Percentiles rank a stretch among this genome's conserved stretches.
Evolutionary conservation across 2,888 invertebrate species (phyloP).

Genomic region (Horisme vitalbata): DNA sequence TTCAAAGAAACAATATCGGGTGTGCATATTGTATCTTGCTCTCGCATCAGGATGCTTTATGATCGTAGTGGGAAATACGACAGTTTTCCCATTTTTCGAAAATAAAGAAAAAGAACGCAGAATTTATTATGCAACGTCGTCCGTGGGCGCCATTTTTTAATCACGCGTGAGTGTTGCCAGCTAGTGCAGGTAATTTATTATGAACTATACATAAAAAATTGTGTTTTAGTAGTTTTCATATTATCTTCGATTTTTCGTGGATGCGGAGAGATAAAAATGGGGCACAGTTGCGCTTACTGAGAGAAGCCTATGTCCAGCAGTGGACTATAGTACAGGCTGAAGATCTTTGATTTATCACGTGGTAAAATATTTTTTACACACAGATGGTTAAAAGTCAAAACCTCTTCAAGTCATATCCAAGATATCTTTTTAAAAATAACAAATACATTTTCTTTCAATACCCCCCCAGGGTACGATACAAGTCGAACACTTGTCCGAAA

Average conservation of each 20-base stretch:
- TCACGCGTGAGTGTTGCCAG: conserved; percentile 53
- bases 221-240: conserved; percentile 1
- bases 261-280: too few species aligned
- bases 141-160: conserved; percentile 57
- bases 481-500: conserved; percentile 44
- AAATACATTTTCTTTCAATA: conserved; percentile 30
- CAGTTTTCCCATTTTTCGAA: conserved; percentile 57
- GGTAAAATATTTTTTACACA: too few species aligned
- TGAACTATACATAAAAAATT: conserved; percentile 8
- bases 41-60: conserved; percentile 68
- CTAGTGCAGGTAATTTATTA: conserved; percentile 46
- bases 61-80: conserved; percentile 72
- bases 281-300: too few species aligned
- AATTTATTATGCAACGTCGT: conserved; percentile 54
- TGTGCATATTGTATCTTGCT: conserved; percentile 67
- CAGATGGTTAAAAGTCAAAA: too few species aligned
- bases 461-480: conserved; percentile 38
- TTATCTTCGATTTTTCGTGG: too few species aligned
- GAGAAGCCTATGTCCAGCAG: too few species aligned
- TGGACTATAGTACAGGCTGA: too few species aligned
- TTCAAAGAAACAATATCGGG: conserved; percentile 79
- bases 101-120: conserved; percentile 51
- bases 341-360: too few species aligned
- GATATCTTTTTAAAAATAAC: conserved; percentile 32
- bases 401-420: conserved; percentile 12